Conservation (phyloP, 2,797 vertebrate genomes). For the Arctocebus calabarensis region DNA sequence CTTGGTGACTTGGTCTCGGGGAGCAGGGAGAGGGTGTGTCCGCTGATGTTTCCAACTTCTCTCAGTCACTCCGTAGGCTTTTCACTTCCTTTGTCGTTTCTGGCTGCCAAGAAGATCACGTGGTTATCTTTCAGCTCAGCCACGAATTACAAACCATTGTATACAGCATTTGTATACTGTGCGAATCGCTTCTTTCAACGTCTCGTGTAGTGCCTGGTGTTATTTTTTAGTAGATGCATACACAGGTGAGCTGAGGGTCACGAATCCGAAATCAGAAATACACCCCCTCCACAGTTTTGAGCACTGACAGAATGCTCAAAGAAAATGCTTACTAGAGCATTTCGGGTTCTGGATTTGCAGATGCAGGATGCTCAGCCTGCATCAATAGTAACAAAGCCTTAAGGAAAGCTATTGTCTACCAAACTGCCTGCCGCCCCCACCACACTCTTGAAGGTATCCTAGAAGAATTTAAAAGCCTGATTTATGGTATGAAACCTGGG, state of each 20-base stretch:
- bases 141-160: background rate
- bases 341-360: background rate
- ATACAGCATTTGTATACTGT: background rate
- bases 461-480: background rate
- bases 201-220: background rate
- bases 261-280: background rate
- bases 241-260: background rate
- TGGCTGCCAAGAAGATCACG: background rate
- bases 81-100: background rate
- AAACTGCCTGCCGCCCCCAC: background rate
- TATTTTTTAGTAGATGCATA: background rate
- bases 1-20: background rate
- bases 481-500: background rate
- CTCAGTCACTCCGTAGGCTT: background rate
- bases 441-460: background rate
- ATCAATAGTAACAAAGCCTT: background rate
- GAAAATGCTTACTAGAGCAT: background rate
- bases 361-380: background rate
- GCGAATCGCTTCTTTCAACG: background rate
- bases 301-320: background rate
- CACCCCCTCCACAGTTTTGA: background rate
- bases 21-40: background rate
- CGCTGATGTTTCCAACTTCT: background rate
- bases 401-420: background rate
- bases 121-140: background rate